Evolutionary conservation across 2,113 vertebrate species (phyloP), one percentile per base, ranked within the genome.

Genomic region (Poeciliopsis turrubarensis): DNA sequence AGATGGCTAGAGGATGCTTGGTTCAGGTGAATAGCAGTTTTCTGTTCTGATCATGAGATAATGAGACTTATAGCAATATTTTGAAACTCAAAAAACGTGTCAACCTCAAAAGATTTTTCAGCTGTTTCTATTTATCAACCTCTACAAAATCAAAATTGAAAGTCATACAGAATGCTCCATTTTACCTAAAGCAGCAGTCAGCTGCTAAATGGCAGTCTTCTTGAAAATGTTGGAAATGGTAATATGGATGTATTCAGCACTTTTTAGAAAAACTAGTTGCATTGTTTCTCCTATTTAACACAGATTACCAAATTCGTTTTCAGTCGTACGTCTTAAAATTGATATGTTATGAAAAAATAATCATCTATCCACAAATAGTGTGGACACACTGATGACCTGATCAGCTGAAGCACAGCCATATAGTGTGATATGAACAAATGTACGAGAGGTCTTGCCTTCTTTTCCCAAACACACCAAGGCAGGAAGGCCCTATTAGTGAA

Each of bases 401-500:
- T 57, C 15, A 5, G 41, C 62, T 25, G 30, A 51, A 65, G n/a
- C 31, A 34, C 30, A 41, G 17, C 29, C 32, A 72, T 11, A 64
- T n/a, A 51, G 41, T 47, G 76, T 47, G 80, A 63, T 63, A 30
- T 73, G 22, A 54, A n/a, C 51, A 54, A 54, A 32, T 54, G 17
- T 82, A 69, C 76, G 66, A 79, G 70, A 81, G 68, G 70, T 67
- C 61, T 82, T 39, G 67, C 60, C 39, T 66, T 41, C 44, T 73
- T 80, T 65, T 74, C 68, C 65, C 34, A 70, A 72, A 51, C 75
- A 75, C 65, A 71, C 69, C 70, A 73, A 60, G 71, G 57, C 68
- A 62, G 47, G 41, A 61, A 34, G 61, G 30, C 31, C 64, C 51
- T 87, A 79, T 86, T 86, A 75, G 83, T 74, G 72, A 84, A 71